These are phyloP conservation scores for Corythornis madagascariensis DNA, from an alignment of 2,113 vertebrate genomes.

Conservation along the genomic window DNA sequence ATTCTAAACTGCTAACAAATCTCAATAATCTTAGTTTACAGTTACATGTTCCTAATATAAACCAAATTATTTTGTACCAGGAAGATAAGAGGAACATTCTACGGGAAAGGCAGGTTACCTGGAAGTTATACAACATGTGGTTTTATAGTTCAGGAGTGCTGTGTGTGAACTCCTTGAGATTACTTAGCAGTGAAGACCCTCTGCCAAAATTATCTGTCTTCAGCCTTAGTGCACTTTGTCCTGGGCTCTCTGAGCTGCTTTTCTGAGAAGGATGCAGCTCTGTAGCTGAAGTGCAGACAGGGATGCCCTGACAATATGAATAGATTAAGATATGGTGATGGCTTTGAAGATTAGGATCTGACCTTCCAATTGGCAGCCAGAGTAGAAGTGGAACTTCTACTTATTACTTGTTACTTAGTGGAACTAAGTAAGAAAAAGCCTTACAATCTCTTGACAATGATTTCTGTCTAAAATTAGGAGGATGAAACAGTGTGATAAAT, in stretches of 20 bases:
- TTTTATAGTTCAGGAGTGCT: not conserved
- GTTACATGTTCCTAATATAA: not conserved
- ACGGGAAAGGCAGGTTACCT: not conserved
- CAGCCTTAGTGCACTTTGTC: not conserved
- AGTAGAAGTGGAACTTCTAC: not conserved
- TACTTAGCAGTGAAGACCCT: not conserved
- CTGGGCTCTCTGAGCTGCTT: not conserved
- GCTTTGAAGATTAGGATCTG: conserved; percentile 13
- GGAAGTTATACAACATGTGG: not conserved
- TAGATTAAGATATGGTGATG: conserved; percentile 4
- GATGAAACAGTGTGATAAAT: not conserved
- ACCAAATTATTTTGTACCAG: not conserved
- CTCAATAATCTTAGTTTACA: not conserved
- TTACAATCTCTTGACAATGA: not conserved
- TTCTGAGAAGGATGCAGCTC: not conserved
- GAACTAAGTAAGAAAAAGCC: not conserved
- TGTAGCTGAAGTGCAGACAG: not conserved
- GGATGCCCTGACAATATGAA: not conserved
- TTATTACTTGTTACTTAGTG: too few species aligned
- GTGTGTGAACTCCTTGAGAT: not conserved
- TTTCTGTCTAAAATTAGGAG: not conserved
- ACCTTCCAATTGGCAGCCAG: not conserved
- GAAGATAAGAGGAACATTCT: not conserved
- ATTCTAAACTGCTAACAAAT: not conserved
- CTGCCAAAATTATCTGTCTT: not conserved